phyloP scores from a whole-genome alignment of 2,797 vertebrate genomes.

The Siniperca scherzeri region DNA sequence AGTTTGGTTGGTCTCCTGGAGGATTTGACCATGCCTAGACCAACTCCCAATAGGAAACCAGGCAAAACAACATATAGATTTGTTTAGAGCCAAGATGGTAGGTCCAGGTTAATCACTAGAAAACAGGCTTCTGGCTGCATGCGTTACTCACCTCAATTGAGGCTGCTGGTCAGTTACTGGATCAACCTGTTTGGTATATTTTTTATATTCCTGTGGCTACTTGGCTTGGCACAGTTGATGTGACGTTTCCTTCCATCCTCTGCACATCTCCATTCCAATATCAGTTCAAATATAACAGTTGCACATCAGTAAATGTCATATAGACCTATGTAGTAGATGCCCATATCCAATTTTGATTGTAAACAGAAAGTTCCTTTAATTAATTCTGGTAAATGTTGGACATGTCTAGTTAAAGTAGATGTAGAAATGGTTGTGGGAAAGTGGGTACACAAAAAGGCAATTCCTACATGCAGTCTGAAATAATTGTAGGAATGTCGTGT shows the following conservation, averaged over 20 bases:
- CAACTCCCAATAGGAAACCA: background rate
- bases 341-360: background rate
- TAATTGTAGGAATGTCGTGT: conserved; percentile 2
- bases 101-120: background rate
- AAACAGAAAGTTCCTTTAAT: no score
- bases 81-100: background rate
- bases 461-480: background rate
- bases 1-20: background rate
- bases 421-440: background rate
- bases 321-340: background rate
- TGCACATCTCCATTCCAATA: background rate
- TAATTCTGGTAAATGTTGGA: background rate
- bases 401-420: background rate
- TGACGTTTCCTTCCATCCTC: background rate
- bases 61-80: background rate
- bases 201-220: background rate
- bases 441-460: background rate
- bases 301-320: background rate
- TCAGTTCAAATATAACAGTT: background rate
- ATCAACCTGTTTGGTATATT: background rate
- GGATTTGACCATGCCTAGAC: background rate
- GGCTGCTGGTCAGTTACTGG: background rate
- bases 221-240: background rate
- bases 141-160: background rate
- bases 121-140: background rate